Percentiles rank a stretch among this genome's conserved stretches.
Evolutionary conservation across 2,888 invertebrate genomes (phyloP).

Genomic region (Petrophora chlorosata): DNA sequence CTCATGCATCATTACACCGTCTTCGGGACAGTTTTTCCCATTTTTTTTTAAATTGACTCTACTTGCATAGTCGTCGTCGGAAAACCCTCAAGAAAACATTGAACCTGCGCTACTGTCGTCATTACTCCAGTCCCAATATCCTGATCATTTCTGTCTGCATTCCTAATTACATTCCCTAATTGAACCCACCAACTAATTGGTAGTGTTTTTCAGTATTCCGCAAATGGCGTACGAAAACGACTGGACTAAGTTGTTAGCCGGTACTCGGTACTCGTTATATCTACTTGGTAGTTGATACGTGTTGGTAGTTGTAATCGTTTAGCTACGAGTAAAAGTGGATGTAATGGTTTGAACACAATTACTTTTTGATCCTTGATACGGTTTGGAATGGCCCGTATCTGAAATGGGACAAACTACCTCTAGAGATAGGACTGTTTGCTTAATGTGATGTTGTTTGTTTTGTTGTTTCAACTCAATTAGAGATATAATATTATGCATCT

Average conservation of each 20-base stretch:
- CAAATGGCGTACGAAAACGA: constrained; percentile 5
- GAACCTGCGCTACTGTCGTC: constrained; percentile 11
- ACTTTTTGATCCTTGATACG: constrained; percentile 34
- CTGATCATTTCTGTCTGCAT: constrained; percentile 44
- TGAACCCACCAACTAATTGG: constrained; percentile 56
- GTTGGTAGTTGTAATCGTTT: constrained; percentile 20
- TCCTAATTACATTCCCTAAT: constrained; percentile 65
- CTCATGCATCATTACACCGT: too few relatives aligned
- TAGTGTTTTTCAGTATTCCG: constrained; percentile 27
- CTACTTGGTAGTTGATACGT: not conserved
- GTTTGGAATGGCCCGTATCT: constrained; percentile 29
- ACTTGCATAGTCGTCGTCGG: too few relatives aligned
- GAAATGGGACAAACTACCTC: constrained; percentile 28
- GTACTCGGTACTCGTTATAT: not conserved
- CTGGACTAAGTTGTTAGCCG: not conserved
- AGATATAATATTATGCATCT: too few relatives aligned
- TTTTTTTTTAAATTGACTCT: too few relatives aligned
- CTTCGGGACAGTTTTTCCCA: too few relatives aligned
- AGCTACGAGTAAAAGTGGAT: constrained; percentile 30
- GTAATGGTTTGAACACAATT: constrained; percentile 33
- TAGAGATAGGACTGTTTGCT: constrained; percentile 20
- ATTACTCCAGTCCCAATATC: constrained; percentile 20
- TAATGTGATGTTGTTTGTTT: constrained; percentile 21
- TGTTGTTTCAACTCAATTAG: constrained; percentile 9
- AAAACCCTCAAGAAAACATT: not conserved